phyloP scores from a whole-genome alignment of 2,113 vertebrate genomes.

The Entomyzon cyanotis region DNA sequence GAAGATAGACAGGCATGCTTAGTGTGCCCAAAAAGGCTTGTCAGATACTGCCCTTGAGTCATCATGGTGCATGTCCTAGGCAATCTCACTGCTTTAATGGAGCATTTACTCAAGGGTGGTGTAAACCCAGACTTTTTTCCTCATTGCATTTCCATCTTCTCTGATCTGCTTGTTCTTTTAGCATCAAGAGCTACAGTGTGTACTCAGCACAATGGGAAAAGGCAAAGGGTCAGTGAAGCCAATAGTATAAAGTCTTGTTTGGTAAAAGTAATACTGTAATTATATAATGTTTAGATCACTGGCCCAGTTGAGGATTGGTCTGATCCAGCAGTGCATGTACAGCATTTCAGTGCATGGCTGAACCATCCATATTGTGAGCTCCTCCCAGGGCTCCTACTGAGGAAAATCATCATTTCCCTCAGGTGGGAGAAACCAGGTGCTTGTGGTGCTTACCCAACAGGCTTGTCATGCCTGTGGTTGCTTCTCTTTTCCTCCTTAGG shows the following conservation, averaged over 20 bases:
- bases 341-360: background rate
- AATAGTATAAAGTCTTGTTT: background rate
- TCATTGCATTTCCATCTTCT: background rate
- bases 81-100: background rate
- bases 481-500: background rate
- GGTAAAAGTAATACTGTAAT: background rate
- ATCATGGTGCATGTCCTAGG: background rate
- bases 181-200: background rate
- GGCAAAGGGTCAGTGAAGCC: background rate
- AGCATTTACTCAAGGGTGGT: background rate
- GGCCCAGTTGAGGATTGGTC: background rate
- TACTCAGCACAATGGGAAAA: background rate
- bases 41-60: background rate
- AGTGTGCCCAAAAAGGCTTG: background rate
- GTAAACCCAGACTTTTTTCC: background rate
- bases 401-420: background rate
- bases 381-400: background rate
- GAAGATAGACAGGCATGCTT: background rate
- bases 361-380: background rate
- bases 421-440: background rate
- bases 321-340: background rate
- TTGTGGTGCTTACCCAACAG: background rate
- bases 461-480: fast-evolving
- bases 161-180: background rate
- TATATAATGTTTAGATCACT: background rate